These are phyloP conservation scores for Belonocnema kinseyi DNA, from an alignment of 1,140 invertebrate species.

Conservation along the genomic window DNA sequence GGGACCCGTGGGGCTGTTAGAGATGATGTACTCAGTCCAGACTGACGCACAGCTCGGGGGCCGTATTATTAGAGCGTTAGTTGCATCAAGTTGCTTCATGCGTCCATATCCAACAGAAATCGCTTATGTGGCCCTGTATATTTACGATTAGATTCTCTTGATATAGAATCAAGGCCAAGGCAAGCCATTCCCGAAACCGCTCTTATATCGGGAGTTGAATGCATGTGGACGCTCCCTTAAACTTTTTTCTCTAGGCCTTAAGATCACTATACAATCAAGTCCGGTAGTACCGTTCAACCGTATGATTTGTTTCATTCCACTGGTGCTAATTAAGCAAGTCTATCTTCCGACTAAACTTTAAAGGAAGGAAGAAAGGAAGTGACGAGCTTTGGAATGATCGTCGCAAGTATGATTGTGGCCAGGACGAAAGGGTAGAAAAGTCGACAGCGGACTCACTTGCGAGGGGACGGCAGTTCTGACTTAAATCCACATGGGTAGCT, in stretches of 20 bases:
- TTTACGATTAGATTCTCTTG: too few relatives aligned
- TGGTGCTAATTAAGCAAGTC: not conserved
- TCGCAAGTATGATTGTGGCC: not conserved
- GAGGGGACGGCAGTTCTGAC: conserved; percentile 42
- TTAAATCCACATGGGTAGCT: conserved; percentile 56
- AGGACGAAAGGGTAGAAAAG: not conserved
- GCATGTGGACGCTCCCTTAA: not conserved
- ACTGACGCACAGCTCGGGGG: too few relatives aligned
- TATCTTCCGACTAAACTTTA: not conserved
- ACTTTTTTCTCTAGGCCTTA: not conserved
- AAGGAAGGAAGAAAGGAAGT: conserved; percentile 11
- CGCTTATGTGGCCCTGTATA: too few relatives aligned
- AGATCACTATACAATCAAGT: not conserved
- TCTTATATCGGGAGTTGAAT: too few relatives aligned
- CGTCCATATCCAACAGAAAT: too few relatives aligned
- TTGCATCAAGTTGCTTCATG: too few relatives aligned
- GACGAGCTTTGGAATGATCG: not conserved
- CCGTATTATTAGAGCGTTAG: too few relatives aligned
- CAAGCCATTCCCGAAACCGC: too few relatives aligned
- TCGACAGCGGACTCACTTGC: not conserved
- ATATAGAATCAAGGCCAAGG: too few relatives aligned
- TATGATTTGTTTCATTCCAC: conserved; percentile 9
- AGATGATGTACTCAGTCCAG: too few relatives aligned
- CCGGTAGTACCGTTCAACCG: conserved; percentile 1
- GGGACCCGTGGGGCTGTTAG: too few relatives aligned